A percentile compares a stretch with the other conserved stretches of the same genome.
Evolutionary conservation across 1,140 invertebrate species (phyloP).

Genomic region (Drosophila erecta): DNA sequence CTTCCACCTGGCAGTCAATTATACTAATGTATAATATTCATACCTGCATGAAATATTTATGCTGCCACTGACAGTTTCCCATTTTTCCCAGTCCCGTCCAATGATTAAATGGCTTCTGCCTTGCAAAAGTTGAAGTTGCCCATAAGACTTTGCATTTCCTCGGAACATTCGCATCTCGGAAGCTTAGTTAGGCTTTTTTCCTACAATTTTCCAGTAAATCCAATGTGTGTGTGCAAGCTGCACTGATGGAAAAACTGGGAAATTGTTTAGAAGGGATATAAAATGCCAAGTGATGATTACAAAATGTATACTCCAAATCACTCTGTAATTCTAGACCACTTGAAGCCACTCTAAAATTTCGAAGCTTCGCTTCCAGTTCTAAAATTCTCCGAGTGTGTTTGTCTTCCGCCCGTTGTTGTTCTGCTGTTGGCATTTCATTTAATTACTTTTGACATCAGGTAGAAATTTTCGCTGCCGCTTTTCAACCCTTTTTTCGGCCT

Average conservation of each 20-base stretch:
- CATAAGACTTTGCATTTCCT: slow-evolving; percentile 4
- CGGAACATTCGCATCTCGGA: background rate
- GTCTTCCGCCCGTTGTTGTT: slow-evolving; percentile 18
- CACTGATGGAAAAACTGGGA: too few relatives aligned
- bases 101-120: background rate
- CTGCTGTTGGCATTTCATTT: slow-evolving; percentile 74
- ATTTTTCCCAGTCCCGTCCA: background rate
- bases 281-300: too few relatives aligned
- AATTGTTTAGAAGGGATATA: too few relatives aligned
- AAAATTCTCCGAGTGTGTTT: slow-evolving; percentile 2
- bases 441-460: slow-evolving; percentile 81
- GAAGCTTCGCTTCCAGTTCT: background rate
- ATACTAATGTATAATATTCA: background rate
- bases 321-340: too few relatives aligned
- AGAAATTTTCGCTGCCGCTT: slow-evolving; percentile 61
- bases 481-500: slow-evolving; percentile 35
- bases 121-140: background rate
- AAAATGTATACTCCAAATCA: too few relatives aligned
- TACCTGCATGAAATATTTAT: background rate
- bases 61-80: slow-evolving; percentile 3
- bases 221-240: too few relatives aligned
- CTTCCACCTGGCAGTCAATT: too few relatives aligned
- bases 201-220: slow-evolving; percentile 14
- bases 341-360: too few relatives aligned
- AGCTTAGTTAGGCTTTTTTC: background rate